Conservation (phyloP, 1,140 invertebrate genomes). For the Dufourea novaeangliae region DNA sequence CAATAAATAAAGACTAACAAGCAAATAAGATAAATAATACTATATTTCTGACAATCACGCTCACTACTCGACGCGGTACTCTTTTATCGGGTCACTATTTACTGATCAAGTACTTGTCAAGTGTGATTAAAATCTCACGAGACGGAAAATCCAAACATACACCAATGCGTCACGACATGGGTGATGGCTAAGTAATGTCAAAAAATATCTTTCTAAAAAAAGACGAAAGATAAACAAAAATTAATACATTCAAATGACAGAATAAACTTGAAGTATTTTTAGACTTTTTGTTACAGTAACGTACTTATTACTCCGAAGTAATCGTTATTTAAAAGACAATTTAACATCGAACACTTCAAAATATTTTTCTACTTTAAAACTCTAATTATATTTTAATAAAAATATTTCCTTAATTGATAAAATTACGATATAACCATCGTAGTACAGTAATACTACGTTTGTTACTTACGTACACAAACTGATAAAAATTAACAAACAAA, state of each 20-base stretch:
- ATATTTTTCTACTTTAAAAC: no score
- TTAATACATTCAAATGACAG: background rate
- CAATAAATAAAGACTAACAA: background rate
- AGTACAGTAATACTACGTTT: no score
- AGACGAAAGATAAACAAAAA: no score
- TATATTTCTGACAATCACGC: background rate
- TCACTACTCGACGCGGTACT: background rate
- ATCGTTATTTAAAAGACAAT: no score
- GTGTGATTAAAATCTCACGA: background rate
- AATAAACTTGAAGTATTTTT: no score
- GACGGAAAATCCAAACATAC: background rate
- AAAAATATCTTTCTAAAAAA: background rate
- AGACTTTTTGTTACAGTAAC: background rate
- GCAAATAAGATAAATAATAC: background rate
- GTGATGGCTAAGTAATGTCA: background rate
- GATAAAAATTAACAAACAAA: no score
- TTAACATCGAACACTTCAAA: no score
- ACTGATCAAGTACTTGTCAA: background rate
- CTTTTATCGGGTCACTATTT: slow-evolving; percentile 4
- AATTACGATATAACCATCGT: no score
- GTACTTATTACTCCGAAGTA: no score
- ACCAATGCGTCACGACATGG: background rate
- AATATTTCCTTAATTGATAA: no score
- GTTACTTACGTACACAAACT: no score
- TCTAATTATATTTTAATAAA: no score